These are phyloP conservation scores for Allacma fusca DNA, from an alignment of 2,888 invertebrate species.

Conservation along the genomic window DNA sequence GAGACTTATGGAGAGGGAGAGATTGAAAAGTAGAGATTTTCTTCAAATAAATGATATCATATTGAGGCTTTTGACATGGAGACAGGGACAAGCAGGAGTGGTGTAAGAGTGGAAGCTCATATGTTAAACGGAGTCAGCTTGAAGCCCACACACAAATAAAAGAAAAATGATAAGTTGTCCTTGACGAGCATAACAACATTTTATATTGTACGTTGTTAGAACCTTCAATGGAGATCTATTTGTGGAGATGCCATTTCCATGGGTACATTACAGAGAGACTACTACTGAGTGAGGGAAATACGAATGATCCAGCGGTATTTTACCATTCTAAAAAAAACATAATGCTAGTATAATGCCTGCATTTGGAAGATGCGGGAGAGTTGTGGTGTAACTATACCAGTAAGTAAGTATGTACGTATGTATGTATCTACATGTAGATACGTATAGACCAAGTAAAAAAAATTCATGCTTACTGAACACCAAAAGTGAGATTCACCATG, in stretches of 20 bases:
- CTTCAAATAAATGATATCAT: slow-evolving; percentile 2
- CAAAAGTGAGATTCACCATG: slow-evolving; percentile 16
- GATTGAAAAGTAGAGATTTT: slow-evolving; percentile 4
- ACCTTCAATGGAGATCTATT: slow-evolving; percentile 2
- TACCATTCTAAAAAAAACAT: too few species aligned
- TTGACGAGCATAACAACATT: background rate
- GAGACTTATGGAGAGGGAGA: background rate
- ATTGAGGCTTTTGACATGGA: background rate
- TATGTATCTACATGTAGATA: too few species aligned
- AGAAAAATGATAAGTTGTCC: slow-evolving; percentile 16
- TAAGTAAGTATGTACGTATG: too few species aligned
- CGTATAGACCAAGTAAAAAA: background rate
- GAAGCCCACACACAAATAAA: slow-evolving; percentile 11
- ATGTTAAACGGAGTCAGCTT: slow-evolving; percentile 8
- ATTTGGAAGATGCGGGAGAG: too few species aligned
- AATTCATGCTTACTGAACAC: slow-evolving; percentile 11
- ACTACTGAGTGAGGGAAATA: too few species aligned
- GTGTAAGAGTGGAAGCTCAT: slow-evolving; percentile 7
- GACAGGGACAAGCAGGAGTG: background rate
- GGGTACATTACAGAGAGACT: too few species aligned
- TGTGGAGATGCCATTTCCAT: background rate
- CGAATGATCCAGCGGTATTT: too few species aligned
- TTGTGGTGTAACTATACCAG: too few species aligned
- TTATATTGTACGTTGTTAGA: background rate
- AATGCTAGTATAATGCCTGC: too few species aligned